Percentiles rank a stretch among this genome's conserved stretches.
Conservation (phyloP, 2,797 vertebrate genomes). For the Propithecus deckenii region DNA sequence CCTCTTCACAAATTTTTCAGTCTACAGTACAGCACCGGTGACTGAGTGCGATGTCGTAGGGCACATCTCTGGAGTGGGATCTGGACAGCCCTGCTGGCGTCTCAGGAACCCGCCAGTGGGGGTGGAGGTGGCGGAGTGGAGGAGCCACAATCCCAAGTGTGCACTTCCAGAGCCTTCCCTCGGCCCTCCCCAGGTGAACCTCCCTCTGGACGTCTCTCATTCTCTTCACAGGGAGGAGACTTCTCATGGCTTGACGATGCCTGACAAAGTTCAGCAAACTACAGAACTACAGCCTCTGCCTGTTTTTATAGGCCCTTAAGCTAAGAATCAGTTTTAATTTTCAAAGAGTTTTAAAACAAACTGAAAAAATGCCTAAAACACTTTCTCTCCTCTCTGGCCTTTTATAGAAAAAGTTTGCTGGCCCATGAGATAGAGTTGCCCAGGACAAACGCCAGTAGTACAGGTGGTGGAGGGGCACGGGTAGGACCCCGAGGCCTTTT, state of each 20-base stretch:
- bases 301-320: neutral
- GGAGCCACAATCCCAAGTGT: accelerated
- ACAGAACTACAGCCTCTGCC: neutral
- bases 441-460: accelerated
- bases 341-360: neutral
- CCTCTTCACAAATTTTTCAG: neutral
- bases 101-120: neutral
- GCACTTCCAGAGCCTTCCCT: neutral
- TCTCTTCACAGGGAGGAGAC: neutral
- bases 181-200: neutral
- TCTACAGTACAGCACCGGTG: too few species aligned
- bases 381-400: neutral
- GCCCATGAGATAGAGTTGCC: neutral
- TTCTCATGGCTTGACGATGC: too few species aligned
- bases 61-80: neutral
- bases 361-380: neutral
- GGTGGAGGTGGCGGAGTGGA: neutral
- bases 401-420: neutral
- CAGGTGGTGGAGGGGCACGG: accelerated
- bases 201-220: neutral
- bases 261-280: neutral
- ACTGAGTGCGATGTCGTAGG: accelerated
- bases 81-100: neutral
- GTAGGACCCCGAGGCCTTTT: neutral
- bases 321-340: neutral